Conservation (phyloP, 2,797 vertebrate species). For the Jordanella pulchra region DNA sequence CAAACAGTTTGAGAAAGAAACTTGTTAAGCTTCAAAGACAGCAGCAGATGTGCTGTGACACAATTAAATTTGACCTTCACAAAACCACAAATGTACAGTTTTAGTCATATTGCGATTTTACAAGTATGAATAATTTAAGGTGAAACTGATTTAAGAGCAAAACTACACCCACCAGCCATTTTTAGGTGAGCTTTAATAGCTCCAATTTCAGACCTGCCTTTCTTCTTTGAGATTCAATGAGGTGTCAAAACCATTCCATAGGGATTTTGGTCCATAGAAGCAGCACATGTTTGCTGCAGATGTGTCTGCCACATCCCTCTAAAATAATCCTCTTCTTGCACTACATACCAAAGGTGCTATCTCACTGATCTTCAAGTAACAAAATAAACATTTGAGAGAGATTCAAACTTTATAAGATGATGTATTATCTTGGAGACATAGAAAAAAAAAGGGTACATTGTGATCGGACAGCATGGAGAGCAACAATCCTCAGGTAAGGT, state of each 20-base stretch:
- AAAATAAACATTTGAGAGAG: neutral
- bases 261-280: neutral
- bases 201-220: neutral
- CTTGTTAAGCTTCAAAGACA: slow-evolving; percentile 24
- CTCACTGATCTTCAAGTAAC: neutral
- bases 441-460: neutral
- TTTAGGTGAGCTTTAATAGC: neutral
- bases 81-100: slow-evolving; percentile 9
- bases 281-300: neutral
- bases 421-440: neutral
- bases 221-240: neutral
- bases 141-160: slow-evolving; percentile 7
- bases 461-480: neutral
- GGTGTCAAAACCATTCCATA: neutral
- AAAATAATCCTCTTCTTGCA: neutral
- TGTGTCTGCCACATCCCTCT: neutral
- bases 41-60: slow-evolving; percentile 12
- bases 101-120: slow-evolving; percentile 17
- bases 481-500: neutral
- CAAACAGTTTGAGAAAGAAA: slow-evolving; percentile 26
- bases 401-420: neutral
- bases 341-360: neutral
- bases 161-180: neutral
- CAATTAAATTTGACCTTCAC: slow-evolving; percentile 12
- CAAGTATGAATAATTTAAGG: neutral